These are phyloP conservation scores for Tyria jacobaeae DNA, from an alignment of 2,888 invertebrate species.

Conservation along the genomic window DNA sequence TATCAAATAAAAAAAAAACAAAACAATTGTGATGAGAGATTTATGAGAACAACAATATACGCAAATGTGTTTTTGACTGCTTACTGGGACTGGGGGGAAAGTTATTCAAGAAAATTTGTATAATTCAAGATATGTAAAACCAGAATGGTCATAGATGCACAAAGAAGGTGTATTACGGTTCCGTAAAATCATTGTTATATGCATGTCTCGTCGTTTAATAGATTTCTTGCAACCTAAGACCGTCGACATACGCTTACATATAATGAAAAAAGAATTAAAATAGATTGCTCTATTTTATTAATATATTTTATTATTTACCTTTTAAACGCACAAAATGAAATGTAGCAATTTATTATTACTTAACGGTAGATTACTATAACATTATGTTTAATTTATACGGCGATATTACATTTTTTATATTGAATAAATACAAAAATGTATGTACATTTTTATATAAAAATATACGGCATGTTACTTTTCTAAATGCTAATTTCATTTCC, in stretches of 20 bases:
- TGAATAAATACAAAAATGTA: conserved; percentile 71
- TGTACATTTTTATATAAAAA: conserved; percentile 76
- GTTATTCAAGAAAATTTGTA: too few species aligned
- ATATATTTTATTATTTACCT: conserved; percentile 51
- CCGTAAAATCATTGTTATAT: too few species aligned
- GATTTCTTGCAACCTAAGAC: conserved; percentile 34
- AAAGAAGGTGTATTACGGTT: too few species aligned
- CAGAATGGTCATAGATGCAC: too few species aligned
- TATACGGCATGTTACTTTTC: conserved; percentile 86
- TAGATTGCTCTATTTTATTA: conserved; percentile 69
- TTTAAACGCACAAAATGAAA: conserved; percentile 69
- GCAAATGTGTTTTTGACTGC: too few species aligned
- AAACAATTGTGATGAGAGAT: background rate
- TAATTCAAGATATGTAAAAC: too few species aligned
- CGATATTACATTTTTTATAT: conserved; percentile 61
- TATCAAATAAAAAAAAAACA: background rate
- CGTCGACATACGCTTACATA: conserved; percentile 59
- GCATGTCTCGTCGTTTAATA: too few species aligned
- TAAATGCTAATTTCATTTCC: conserved; percentile 60
- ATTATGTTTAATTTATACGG: conserved; percentile 53
- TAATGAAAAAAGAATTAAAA: conserved; percentile 54
- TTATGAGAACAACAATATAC: background rate
- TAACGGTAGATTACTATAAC: conserved; percentile 50
- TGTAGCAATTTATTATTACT: conserved; percentile 69
- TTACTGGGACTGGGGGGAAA: too few species aligned